These are phyloP conservation scores for Onthophagus taurus DNA, from an alignment of 1,140 invertebrate genomes.

Conservation along the genomic window DNA sequence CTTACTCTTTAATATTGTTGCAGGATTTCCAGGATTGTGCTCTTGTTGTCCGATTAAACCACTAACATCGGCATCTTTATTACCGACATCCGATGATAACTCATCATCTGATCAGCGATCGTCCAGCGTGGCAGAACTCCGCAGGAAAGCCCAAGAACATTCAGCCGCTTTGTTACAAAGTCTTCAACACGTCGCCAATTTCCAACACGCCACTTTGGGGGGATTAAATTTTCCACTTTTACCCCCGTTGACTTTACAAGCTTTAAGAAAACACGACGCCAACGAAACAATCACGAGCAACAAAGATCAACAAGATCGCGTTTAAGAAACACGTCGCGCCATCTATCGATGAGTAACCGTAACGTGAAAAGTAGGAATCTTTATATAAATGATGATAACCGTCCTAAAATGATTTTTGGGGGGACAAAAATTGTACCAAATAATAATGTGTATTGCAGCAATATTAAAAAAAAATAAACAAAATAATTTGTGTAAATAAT, in stretches of 20 bases:
- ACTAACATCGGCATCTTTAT: conserved; percentile 27
- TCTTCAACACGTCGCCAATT: conserved; percentile 47
- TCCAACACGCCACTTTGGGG: conserved; percentile 44
- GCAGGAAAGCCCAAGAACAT: conserved; percentile 84
- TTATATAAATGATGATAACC: no score
- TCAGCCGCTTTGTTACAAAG: conserved; percentile 73
- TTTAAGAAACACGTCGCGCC: no score
- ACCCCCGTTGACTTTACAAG: conserved; percentile 41
- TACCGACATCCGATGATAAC: conserved; percentile 24
- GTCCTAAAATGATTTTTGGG: no score
- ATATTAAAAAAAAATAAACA: no score
- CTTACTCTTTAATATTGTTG: conserved; percentile 20
- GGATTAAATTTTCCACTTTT: conserved; percentile 43
- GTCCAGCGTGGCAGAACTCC: conserved; percentile 76
- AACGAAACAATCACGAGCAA: conserved; percentile 12
- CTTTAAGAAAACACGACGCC: conserved; percentile 32
- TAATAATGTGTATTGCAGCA: no score
- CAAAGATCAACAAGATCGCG: conserved; percentile 18
- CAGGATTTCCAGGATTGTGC: conserved; percentile 61
- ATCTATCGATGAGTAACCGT: no score
- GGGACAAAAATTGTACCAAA: no score
- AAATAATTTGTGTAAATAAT: no score
- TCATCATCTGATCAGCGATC: conserved; percentile 48
- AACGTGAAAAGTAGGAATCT: no score
- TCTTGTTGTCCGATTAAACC: conserved; percentile 67